Percentiles rank a stretch among this genome's conserved stretches.
Evolutionary conservation across 2,113 vertebrate genomes (phyloP).

Genomic region (Chaetorhynchus papuensis): DNA sequence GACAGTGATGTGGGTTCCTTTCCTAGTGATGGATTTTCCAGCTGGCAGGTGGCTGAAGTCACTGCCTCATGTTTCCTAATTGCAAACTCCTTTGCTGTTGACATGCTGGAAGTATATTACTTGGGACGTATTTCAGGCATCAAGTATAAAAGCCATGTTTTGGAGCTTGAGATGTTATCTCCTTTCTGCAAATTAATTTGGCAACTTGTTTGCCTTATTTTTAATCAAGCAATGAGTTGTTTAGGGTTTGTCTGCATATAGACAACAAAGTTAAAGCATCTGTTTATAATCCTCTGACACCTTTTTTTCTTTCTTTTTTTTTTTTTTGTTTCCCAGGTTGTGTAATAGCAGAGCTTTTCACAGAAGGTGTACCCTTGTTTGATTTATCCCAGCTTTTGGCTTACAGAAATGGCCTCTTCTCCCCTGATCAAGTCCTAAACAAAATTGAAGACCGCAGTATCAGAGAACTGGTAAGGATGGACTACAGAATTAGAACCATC

Average conservation of each 20-base stretch:
- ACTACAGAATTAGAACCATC: not conserved
- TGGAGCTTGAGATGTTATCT: not conserved
- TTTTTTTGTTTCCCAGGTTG: slow-evolving; percentile 76
- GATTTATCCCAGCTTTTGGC: slow-evolving; percentile 96
- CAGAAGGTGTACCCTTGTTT: slow-evolving; percentile 93
- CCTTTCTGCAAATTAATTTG: not conserved
- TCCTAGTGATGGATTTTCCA: not conserved
- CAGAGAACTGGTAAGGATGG: slow-evolving; percentile 86
- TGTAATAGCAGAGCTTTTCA: slow-evolving; percentile 95
- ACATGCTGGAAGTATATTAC: not conserved
- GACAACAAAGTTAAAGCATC: not conserved
- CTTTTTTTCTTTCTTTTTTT: not conserved
- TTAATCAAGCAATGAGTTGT: not conserved
- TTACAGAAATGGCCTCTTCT: slow-evolving; percentile 93
- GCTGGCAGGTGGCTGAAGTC: slow-evolving; percentile 7
- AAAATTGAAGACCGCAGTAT: slow-evolving; percentile 94
- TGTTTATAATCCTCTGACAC: not conserved
- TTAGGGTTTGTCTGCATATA: not conserved
- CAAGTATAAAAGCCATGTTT: not conserved
- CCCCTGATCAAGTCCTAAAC: slow-evolving; percentile 88
- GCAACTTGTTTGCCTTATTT: not conserved
- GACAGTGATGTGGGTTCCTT: not conserved
- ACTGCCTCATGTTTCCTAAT: not conserved
- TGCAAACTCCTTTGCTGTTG: not conserved
- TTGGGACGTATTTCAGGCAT: not conserved